Base-by-base conservation (phyloP, 2,113 vertebrate species). In the Xyrauchen texanus region DNA sequence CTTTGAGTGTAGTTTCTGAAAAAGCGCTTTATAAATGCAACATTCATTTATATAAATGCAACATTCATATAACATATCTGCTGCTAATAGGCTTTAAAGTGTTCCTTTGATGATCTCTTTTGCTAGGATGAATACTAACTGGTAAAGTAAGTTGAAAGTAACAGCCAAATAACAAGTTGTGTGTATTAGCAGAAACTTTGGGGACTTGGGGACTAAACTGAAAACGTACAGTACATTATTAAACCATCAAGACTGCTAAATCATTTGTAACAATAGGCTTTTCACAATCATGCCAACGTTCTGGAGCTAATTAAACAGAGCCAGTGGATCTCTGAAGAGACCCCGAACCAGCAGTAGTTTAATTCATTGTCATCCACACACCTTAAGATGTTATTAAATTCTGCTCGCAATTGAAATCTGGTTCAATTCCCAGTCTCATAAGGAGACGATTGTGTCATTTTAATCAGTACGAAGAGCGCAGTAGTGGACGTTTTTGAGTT, bases 341-440 rank as follows among this genome's bases (percentile, higher is more conserved):
- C 47, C 46, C 15, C 45, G 68, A 52, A 47, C 64, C 34, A 53
- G 73, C 73, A 65, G 52, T 16, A 8, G 46, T 53, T 67, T 21
- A 49, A 64, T 52, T 81, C 46, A 7, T 68, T 81, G 46, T 49
- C 79, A 75, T 46, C 21, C 13, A 1, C 16, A 16, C 53, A 61
- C 79, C 73, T 75, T 68, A 68, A 53, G 71, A 21, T 61, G 71
- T 52, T 76, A 74, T 81, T 75, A 68, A 75, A 65, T 68, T 81
- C 60, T 61, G 63, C 64, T n/a, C 46, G 55, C 55, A 76, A 53
- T 62, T 68, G 64, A 81, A 53, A 55, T 21, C 64, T 75, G 63
- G 46, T n/a, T 61, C 11, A 73, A 65, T 55, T 71, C 77, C 60
- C 53, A 46, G 79, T 52, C 71, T 55, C 55, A 42, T 46, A 68